phyloP scores from a whole-genome alignment of 2,113 vertebrate genomes.

The Monarcha castaneiventris region DNA sequence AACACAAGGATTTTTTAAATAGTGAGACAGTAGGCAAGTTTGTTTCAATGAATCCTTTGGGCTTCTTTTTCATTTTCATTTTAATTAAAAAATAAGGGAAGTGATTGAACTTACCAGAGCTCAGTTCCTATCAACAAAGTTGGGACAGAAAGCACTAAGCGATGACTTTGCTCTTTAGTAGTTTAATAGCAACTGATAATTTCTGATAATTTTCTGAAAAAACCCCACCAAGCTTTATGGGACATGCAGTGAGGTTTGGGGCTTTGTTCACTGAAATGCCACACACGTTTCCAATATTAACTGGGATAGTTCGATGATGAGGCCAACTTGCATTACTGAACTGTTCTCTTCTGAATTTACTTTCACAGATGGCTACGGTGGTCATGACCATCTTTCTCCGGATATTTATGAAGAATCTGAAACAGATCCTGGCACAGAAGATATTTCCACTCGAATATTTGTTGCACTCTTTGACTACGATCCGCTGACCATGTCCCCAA shows the following conservation, averaged over 20 bases:
- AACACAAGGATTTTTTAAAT: background rate
- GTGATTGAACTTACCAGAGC: background rate
- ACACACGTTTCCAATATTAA: background rate
- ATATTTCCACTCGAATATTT: constrained; percentile 84
- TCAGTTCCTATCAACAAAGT: background rate
- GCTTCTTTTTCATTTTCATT: background rate
- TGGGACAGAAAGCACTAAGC: background rate
- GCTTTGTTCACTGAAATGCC: background rate
- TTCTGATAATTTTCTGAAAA: background rate
- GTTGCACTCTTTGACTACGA: constrained; percentile 97
- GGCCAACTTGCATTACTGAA: background rate
- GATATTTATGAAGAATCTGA: constrained; percentile 91
- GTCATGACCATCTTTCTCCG: constrained; percentile 80
- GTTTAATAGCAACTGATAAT: background rate
- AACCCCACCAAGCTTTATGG: background rate
- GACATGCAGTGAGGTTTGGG: background rate
- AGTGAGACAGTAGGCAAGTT: background rate
- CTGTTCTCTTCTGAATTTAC: background rate
- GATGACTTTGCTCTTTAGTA: background rate
- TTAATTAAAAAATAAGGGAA: background rate
- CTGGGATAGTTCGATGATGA: background rate
- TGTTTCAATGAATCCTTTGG: background rate
- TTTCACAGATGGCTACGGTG: constrained; percentile 83
- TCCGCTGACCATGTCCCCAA: constrained; percentile 95
- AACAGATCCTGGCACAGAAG: constrained; percentile 79